A percentile compares a stretch with the other conserved stretches of the same genome.
Conservation (phyloP, 2,797 vertebrate species). For the Toxotes lorentzi region DNA sequence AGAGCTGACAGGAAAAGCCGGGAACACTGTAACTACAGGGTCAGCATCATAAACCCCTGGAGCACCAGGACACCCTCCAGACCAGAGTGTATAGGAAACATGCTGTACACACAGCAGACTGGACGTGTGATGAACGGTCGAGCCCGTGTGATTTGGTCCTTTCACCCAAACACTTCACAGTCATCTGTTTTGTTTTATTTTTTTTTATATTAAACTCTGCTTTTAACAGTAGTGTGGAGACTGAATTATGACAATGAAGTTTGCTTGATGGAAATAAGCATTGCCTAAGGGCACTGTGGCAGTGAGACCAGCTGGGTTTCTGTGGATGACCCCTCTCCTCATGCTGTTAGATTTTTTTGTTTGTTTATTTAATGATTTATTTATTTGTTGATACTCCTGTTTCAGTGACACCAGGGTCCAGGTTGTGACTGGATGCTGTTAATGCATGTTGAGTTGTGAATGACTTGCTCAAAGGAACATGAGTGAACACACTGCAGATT, state of each 20-base stretch:
- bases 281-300: constrained; percentile 18
- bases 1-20: not conserved
- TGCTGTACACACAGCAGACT: not conserved
- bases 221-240: not conserved
- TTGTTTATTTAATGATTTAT: not conserved
- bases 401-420: not conserved
- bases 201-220: not conserved
- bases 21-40: not conserved
- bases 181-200: not conserved
- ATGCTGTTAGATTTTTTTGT: not conserved
- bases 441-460: not conserved
- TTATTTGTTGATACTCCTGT: not conserved
- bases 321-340: not conserved
- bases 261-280: not conserved
- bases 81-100: not conserved
- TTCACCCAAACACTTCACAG: not conserved
- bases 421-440: not conserved
- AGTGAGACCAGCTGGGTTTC: not conserved
- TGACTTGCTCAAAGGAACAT: not conserved
- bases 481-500: not conserved
- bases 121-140: too few relatives aligned
- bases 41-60: not conserved
- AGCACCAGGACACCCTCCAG: too few relatives aligned
- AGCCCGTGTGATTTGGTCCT: too few relatives aligned
- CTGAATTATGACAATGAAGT: constrained; percentile 6